Percentiles rank a stretch among this genome's conserved stretches.
phyloP scores from a whole-genome alignment of 2,888 invertebrate genomes.

The Thumatha senex region DNA sequence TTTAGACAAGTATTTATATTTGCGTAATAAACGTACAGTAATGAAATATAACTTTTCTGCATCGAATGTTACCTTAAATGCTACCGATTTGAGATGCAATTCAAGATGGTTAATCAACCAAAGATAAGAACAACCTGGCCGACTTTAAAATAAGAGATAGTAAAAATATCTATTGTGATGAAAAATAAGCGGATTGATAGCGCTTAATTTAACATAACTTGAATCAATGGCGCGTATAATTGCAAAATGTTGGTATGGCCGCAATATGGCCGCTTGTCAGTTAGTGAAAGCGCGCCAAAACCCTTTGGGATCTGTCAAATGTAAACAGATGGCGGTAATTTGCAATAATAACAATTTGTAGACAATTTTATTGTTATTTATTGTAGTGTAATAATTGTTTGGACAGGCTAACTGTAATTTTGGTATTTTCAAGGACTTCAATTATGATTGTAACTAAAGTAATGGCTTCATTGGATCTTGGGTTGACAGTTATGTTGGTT shows the following conservation, averaged over 20 bases:
- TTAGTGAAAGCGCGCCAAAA: conserved; percentile 68
- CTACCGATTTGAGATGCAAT: conserved; percentile 16
- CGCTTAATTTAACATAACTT: conserved; percentile 72
- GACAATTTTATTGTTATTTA: conserved; percentile 74
- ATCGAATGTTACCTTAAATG: conserved; percentile 18
- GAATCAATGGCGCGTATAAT: conserved; percentile 76
- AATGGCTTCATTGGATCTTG: conserved; percentile 14
- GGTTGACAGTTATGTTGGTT: conserved; percentile 5
- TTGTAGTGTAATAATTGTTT: conserved; percentile 72
- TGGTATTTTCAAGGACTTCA: conserved; percentile 17
- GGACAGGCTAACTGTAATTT: conserved; percentile 50
- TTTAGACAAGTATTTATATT: background rate
- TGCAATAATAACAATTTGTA: conserved; percentile 63
- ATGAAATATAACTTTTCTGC: conserved; percentile 13
- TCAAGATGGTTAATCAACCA: conserved; percentile 10
- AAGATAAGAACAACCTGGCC: conserved; percentile 19
- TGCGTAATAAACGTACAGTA: conserved; percentile 6
- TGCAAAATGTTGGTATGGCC: conserved; percentile 67
- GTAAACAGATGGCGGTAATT: conserved; percentile 75
- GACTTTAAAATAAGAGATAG: conserved; percentile 30
- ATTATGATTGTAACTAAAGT: conserved; percentile 25
- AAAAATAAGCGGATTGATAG: conserved; percentile 56
- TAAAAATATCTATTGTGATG: conserved; percentile 32
- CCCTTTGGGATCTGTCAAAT: conserved; percentile 77
- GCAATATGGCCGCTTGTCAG: conserved; percentile 72